phyloP scores from a whole-genome alignment of 2,888 invertebrate species.

The Thereva unica region DNA sequence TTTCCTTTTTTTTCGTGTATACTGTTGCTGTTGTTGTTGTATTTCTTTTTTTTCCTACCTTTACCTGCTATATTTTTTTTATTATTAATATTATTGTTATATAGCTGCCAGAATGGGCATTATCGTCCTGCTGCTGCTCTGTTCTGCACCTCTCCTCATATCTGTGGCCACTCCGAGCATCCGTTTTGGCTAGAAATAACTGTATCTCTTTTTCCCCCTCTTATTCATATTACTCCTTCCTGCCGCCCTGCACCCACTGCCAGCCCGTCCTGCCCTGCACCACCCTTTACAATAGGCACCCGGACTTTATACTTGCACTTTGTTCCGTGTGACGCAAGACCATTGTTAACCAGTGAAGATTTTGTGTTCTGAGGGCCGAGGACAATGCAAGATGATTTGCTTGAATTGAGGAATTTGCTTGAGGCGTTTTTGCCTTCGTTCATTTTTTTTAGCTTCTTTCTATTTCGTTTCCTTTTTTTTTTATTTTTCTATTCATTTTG shows the following conservation, averaged over 20 bases:
- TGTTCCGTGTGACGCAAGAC: conserved; percentile 14
- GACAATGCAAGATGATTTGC: conserved; percentile 28
- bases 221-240: no score
- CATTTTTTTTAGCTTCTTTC: not conserved
- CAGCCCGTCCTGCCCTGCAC: not conserved
- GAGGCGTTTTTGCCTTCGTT: conserved; percentile 1
- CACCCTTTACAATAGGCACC: not conserved
- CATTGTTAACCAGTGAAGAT: conserved; percentile 11
- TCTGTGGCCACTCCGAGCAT: no score
- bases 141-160: no score
- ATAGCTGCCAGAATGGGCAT: no score
- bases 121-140: no score
- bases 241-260: not conserved
- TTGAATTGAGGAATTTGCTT: conserved; percentile 13
- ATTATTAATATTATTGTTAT: no score
- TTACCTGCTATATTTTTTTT: no score
- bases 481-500: not conserved
- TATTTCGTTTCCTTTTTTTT: not conserved
- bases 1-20: no score
- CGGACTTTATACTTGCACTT: not conserved
- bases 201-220: no score
- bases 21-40: no score
- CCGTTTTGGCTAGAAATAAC: no score
- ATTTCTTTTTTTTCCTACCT: no score
- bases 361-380: conserved; percentile 5